phyloP scores from a whole-genome alignment of 2,113 vertebrate species.

The Stomatorhinus ivindoensis region DNA sequence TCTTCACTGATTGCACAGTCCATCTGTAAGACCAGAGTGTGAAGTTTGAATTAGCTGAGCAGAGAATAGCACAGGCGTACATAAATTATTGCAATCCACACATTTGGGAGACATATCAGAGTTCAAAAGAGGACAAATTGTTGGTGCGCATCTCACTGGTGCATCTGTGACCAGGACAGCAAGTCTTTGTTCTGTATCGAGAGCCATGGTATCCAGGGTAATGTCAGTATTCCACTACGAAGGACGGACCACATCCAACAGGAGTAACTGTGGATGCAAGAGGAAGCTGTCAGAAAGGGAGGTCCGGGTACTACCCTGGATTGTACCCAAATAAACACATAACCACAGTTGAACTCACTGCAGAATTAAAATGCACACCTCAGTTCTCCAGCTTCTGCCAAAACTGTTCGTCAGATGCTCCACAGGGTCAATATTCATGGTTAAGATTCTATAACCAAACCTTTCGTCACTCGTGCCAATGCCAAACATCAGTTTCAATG shows the following conservation, averaged over 20 bases:
- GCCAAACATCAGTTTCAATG: too few relatives aligned
- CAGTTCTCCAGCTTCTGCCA: too few relatives aligned
- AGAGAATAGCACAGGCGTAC: neutral
- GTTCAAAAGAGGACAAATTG: neutral
- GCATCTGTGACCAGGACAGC: neutral
- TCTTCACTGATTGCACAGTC: neutral
- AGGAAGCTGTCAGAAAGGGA: too few relatives aligned
- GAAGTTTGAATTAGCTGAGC: neutral
- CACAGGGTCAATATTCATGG: too few relatives aligned
- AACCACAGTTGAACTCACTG: too few relatives aligned
- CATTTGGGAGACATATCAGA: neutral
- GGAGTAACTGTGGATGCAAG: too few relatives aligned
- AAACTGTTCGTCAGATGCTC: too few relatives aligned
- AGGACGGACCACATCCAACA: neutral
- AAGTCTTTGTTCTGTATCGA: neutral
- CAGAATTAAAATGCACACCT: too few relatives aligned
- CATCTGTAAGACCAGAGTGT: neutral
- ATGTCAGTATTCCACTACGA: neutral
- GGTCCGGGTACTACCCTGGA: too few relatives aligned
- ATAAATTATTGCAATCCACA: neutral
- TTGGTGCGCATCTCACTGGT: neutral
- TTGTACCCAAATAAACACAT: too few relatives aligned
- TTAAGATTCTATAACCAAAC: too few relatives aligned
- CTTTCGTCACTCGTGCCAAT: too few relatives aligned
- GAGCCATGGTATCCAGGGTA: neutral